Percentiles rank a stretch among this genome's conserved stretches.
These are phyloP conservation scores for Apteryx mantelli DNA, from an alignment of 2,113 vertebrate species.

Conservation along the genomic window DNA sequence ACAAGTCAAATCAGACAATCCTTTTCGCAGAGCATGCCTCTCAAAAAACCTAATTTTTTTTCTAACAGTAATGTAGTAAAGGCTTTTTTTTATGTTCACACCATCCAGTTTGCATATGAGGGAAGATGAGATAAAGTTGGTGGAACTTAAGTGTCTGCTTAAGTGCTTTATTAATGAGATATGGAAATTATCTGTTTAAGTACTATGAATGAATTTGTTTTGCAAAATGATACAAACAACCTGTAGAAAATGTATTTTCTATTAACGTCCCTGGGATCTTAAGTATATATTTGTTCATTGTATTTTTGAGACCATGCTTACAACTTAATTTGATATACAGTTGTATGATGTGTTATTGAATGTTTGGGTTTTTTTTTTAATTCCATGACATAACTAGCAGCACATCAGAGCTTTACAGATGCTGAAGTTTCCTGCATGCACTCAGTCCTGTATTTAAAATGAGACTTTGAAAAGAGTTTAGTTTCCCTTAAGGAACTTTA, in stretches of 20 bases:
- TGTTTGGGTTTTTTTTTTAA: not conserved
- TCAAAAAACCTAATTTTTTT: not conserved
- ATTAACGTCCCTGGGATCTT: not conserved
- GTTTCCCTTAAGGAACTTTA: not conserved
- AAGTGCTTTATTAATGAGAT: not conserved
- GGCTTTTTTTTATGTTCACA: not conserved
- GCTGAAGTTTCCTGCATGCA: not conserved
- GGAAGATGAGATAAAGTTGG: not conserved
- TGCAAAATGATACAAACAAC: not conserved
- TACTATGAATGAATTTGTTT: not conserved
- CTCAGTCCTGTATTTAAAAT: not conserved
- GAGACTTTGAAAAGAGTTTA: not conserved
- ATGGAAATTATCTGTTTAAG: not conserved
- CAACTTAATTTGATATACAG: not conserved
- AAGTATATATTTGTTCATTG: not conserved
- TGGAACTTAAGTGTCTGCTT: not conserved
- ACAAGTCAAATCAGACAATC: not conserved
- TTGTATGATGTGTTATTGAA: not conserved
- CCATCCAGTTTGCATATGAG: not conserved
- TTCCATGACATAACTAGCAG: rapidly evolving
- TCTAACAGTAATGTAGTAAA: not conserved
- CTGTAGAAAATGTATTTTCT: not conserved
- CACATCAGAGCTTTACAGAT: not conserved
- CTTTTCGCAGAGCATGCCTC: not conserved
- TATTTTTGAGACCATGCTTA: not conserved